Conservation (phyloP, 2,113 vertebrate genomes). For the Anthoscopus minutus region DNA sequence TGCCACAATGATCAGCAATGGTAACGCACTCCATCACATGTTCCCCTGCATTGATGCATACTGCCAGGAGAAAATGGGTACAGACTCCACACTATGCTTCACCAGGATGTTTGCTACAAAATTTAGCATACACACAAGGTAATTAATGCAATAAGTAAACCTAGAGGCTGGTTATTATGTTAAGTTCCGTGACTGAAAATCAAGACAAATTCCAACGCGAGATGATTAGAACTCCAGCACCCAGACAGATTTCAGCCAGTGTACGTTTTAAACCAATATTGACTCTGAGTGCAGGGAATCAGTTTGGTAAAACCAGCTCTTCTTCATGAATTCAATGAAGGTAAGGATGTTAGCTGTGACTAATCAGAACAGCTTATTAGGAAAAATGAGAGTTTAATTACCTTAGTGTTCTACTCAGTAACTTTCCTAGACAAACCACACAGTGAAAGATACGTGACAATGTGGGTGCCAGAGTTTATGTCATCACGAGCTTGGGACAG, state of each 20-base stretch:
- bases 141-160: background rate
- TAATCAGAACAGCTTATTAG: slow-evolving; percentile 27
- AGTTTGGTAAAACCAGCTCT: background rate
- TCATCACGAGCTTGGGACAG: slow-evolving; percentile 5
- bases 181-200: background rate
- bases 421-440: slow-evolving; percentile 42
- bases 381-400: slow-evolving; percentile 33
- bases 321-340: slow-evolving; percentile 4
- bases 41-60: background rate
- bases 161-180: background rate
- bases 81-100: background rate
- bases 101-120: background rate
- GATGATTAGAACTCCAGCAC: background rate
- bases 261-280: background rate
- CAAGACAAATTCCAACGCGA: background rate
- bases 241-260: background rate
- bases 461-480: slow-evolving; percentile 37
- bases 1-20: background rate
- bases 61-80: background rate
- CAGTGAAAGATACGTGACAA: slow-evolving; percentile 44
- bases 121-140: background rate
- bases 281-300: background rate
- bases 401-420: background rate
- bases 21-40: background rate
- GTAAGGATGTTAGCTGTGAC: slow-evolving; percentile 28